Evolutionary conservation across 2,113 vertebrate species (phyloP).

Genomic region (Merops nubicus): DNA sequence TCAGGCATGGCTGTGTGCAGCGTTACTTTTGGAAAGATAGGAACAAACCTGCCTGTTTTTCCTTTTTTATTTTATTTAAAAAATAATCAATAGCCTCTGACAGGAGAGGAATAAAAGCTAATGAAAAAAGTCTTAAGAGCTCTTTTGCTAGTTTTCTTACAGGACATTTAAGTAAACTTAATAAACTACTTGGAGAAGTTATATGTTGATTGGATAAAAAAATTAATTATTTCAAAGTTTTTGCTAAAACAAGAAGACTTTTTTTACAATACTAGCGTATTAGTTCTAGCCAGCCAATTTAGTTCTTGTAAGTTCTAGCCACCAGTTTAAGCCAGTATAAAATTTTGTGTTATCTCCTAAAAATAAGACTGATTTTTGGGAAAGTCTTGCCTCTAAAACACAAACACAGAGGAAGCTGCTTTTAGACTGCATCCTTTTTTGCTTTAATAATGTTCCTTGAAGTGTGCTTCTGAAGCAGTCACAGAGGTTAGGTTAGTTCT

Average conservation of each 20-base stretch:
- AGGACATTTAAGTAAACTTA: not conserved
- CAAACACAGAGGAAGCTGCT: not conserved
- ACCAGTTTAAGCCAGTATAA: not conserved
- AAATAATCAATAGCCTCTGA: not conserved
- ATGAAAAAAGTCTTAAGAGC: not conserved
- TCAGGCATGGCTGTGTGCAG: not conserved
- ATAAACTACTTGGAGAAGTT: not conserved
- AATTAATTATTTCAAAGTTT: not conserved
- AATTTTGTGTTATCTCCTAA: not conserved
- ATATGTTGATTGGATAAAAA: not conserved
- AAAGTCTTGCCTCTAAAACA: not conserved
- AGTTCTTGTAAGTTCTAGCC: too few relatives aligned
- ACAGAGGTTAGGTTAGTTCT: not conserved
- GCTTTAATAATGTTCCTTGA: not conserved
- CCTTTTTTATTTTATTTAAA: too few relatives aligned
- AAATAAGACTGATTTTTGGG: not conserved
- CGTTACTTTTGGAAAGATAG: not conserved
- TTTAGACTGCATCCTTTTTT: not conserved
- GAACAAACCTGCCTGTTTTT: not conserved
- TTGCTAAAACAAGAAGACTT: not conserved
- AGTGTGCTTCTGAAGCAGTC: not conserved
- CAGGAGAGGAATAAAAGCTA: not conserved
- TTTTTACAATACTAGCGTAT: not conserved
- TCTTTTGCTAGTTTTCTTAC: not conserved
- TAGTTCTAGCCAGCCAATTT: not conserved